Base-by-base conservation (phyloP, 1,140 invertebrate genomes). In the Papilio polyxenes region DNA sequence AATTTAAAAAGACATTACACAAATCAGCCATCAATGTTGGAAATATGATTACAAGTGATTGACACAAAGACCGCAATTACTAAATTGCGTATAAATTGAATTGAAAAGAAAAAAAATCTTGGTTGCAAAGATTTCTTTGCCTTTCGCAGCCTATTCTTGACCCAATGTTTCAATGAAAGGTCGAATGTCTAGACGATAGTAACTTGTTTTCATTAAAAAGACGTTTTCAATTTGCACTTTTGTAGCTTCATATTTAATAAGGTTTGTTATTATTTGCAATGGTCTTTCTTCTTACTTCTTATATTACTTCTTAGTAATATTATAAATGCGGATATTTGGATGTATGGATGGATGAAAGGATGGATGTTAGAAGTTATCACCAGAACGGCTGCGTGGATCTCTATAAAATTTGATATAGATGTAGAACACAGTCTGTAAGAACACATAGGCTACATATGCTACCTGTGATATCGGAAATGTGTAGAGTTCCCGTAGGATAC, bases 121-220 rank as follows among this genome's bases (percentile, higher is more conserved):
- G 23, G 20, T 65, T 2, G 10, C 4, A 65, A 3, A 65, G 3
- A 31, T 65, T 31, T 31, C 13, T 31, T 31, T 65, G 31, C 62
- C 23, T 65, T 65, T 65, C 10, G 2, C 62, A 65, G 62, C 31
- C 62, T 65, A 65, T 65, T 31, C 62, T 65, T 31, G 62, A 65
- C 23, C 23, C 23, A 31, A 65, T 65, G 9, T 65, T 31, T 31
- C 23, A 10, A 31, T 65, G 13, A 65, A 65, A 65, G 62, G 62
- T 65, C 62, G 62, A 31, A 65, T 65, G 62, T 65, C 62, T 65
- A 65, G 62, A 65, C 62, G 62, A 31, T 65, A 20, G 62, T 31
- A 31, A 65, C 9, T 65, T 31, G n/a, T 65, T 65, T 65, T 65
- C 62, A 65, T 31, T 65, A 20, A 20, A 23, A 65, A 65, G 62